Base-by-base conservation (phyloP, 2,888 invertebrate genomes). In the Brachypterus glaber region DNA sequence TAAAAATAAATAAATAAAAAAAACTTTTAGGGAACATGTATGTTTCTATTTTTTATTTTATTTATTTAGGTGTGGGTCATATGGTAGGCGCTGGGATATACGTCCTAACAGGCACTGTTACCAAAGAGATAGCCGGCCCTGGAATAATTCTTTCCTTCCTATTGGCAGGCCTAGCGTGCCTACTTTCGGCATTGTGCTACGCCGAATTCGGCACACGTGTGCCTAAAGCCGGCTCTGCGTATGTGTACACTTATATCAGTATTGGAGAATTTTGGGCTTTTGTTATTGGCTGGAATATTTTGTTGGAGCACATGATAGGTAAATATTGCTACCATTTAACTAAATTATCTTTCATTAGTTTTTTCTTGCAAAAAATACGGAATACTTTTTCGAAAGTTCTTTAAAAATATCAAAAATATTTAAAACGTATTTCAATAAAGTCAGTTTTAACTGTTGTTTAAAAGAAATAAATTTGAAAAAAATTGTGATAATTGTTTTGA, bases 21-120 rank as follows among this genome's bases (percentile, higher is more conserved):
- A n/a, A n/a, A n/a, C n/a, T n/a, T n/a, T n/a, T n/a, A n/a, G n/a
- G n/a, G n/a, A n/a, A n/a, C n/a, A n/a, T n/a, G n/a, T n/a, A n/a
- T n/a, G n/a, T n/a, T n/a, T n/a, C n/a, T n/a, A n/a, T n/a, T n/a
- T n/a, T n/a, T n/a, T n/a, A n/a, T n/a, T n/a, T n/a, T 21, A 7
- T 9, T 9, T 21, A 11, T 27, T 27, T 53, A 87, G 91, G 92
- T 41, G 79, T 93, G 33, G 93, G 93, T 0, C 89, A 90, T 63
- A 95, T 93, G 89, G 85, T 93, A 2, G 93, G 93, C 9, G 91
- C 92, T 32, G 93, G 93, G 7, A 90, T 93, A 46, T 93, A 93
- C 62, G 91, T 93, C 0, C 66, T 93, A 36, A 88, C 85, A 2
- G 90, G 90, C 27, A 77, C 86, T 0, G 89, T 90, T 2, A 87